Base-by-base conservation (phyloP, 2,797 vertebrate species). In the Thalassophryne amazonica region DNA sequence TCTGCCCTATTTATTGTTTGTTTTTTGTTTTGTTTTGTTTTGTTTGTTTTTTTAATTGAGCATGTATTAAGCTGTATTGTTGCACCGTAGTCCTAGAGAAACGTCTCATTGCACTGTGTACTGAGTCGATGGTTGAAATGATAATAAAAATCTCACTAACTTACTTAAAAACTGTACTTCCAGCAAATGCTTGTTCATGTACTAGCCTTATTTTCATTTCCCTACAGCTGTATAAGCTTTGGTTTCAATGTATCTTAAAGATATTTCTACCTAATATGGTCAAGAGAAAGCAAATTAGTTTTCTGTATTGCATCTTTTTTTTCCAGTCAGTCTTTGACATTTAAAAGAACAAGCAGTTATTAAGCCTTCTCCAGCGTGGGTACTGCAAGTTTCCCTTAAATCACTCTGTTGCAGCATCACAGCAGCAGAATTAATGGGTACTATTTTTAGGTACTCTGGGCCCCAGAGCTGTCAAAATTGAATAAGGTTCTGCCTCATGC, bases 351-450 rank as follows among this genome's bases (percentile, higher is more conserved):
- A 52, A 56, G 51, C 71, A 66, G 51, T 69, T 75, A 63, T 79
- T 77, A 74, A 70, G 73, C 10, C 22, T 52, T 76, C 68, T 66
- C 48, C 42, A 49, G 60, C 58, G 56, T 75, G 71, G 49, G 11
- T 52, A 61, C 78, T 79, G 69, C 70, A 83, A 78, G 65, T 83
- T 82, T 79, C 53, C 49, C 69, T 78, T 68, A 76, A 83, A 78
- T 81, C 63, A 69, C 75, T 74, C 65, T 78, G 81, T 84, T 85
- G 76, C 80, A 76, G 77, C 77, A 80, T 79, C 77, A 80, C 83
- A 87, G 84, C 79, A 71, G 83, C 76, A 80, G 79, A 84, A 80
- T 87, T 87, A 88, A 88, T 80, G 63, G 78, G 74, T 60, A 55
- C 70, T 89, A 89, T 90, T 87, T 88, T 85, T 89, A 88, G 83